These are phyloP conservation scores for Vicugna pacos DNA, from an alignment of 2,113 vertebrate genomes.

Conservation along the genomic window DNA sequence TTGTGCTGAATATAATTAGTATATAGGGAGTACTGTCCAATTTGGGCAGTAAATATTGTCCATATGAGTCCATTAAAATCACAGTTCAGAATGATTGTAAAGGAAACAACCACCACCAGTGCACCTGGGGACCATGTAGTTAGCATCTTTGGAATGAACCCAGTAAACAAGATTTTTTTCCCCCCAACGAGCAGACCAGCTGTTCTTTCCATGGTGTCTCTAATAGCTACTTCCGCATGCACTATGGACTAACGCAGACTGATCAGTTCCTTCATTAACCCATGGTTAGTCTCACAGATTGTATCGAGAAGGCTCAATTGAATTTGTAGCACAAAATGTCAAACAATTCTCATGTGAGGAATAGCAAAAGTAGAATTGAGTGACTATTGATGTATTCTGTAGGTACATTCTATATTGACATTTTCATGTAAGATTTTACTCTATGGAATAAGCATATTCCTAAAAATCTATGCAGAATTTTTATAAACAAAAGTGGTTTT, in stretches of 20 bases:
- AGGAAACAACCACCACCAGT: neutral
- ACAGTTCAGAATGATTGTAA: constrained; percentile 32
- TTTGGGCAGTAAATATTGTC: constrained; percentile 69
- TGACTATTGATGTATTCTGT: neutral
- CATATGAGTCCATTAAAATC: neutral
- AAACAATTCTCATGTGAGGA: neutral
- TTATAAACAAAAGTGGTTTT: neutral
- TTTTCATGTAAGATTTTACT: neutral
- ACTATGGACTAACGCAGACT: neutral
- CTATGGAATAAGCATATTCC: neutral
- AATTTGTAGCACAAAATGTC: neutral
- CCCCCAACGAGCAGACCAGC: neutral
- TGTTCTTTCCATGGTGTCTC: constrained; percentile 38
- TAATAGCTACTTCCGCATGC: neutral
- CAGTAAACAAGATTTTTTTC: constrained; percentile 1
- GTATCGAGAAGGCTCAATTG: neutral
- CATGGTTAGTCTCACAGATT: neutral
- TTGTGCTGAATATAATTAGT: constrained; percentile 58
- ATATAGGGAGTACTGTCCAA: constrained; percentile 5
- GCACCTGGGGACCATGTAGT: neutral
- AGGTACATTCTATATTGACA: neutral
- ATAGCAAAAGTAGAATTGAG: neutral
- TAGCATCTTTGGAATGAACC: constrained; percentile 50
- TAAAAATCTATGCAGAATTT: neutral
- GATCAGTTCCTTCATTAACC: neutral